A percentile compares a stretch with the other conserved stretches of the same genome.
Conservation (phyloP, 2,888 invertebrate genomes). For the Ophion slaviceki region DNA sequence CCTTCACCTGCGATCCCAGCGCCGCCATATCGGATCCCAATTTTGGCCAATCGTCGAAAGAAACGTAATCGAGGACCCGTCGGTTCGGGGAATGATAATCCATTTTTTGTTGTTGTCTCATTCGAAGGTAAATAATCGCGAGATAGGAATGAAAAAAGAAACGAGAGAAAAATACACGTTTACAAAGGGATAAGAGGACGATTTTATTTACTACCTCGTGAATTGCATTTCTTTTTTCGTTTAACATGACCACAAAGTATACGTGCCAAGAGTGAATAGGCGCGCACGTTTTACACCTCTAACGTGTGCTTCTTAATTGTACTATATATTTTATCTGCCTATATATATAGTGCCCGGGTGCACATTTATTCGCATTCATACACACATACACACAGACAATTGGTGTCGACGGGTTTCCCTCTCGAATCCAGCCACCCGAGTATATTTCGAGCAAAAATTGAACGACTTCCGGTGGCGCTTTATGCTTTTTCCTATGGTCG, state of each 20-base stretch:
- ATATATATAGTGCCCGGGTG: background rate
- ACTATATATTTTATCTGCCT: background rate
- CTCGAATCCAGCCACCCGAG: background rate
- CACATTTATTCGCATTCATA: background rate
- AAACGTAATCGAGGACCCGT: background rate
- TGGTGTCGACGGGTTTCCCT: background rate
- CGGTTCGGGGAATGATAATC: background rate
- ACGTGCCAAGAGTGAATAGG: slow-evolving; percentile 33
- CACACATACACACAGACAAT: background rate
- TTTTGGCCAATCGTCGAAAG: slow-evolving; percentile 62
- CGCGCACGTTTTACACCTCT: background rate
- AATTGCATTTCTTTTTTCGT: slow-evolving; percentile 4
- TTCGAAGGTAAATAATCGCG: background rate
- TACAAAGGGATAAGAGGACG: slow-evolving; percentile 23
- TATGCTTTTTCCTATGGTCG: background rate
- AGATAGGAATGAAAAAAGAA: background rate
- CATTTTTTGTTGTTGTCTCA: background rate
- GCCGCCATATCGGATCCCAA: slow-evolving; percentile 88
- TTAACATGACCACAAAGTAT: slow-evolving; percentile 50
- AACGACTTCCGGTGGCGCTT: too few species aligned
- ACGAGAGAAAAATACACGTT: slow-evolving; percentile 14
- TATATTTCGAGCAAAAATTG: background rate
- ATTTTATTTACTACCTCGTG: slow-evolving; percentile 45
- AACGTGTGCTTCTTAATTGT: background rate
- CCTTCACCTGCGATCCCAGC: slow-evolving; percentile 92